These are phyloP conservation scores for Trichopoda pennipes DNA, from an alignment of 2,888 invertebrate genomes.

Conservation along the genomic window DNA sequence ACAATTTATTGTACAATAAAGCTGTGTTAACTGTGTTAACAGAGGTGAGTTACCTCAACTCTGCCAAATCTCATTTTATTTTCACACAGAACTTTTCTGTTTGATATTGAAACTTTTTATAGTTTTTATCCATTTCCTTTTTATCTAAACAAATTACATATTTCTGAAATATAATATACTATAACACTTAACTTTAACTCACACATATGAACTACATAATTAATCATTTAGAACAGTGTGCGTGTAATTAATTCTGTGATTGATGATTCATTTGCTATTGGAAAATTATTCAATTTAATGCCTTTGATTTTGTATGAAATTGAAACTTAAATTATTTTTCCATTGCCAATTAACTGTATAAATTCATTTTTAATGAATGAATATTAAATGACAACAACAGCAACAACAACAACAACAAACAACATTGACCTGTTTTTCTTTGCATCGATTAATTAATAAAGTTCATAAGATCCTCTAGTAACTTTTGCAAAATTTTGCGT, in stretches of 20 bases:
- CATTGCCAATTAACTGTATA: slow-evolving; percentile 1
- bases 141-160: no score
- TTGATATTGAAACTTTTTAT: no score
- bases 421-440: slow-evolving; percentile 55
- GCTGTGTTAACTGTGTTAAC: no score
- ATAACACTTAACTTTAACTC: no score
- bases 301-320: slow-evolving; percentile 38
- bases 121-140: no score
- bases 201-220: no score
- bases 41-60: no score
- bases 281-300: slow-evolving; percentile 10
- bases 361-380: slow-evolving; percentile 16
- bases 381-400: slow-evolving; percentile 37
- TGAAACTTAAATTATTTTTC: slow-evolving; percentile 17
- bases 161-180: no score
- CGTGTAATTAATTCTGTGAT: slow-evolving; percentile 1
- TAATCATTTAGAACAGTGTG: background rate
- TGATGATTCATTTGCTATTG: background rate
- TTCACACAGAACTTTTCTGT: no score
- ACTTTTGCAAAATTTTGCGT: background rate
- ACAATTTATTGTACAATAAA: no score
- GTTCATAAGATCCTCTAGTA: slow-evolving; percentile 40
- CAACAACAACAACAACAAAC: no score
- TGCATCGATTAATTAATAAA: slow-evolving; percentile 51
- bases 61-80: no score